Base-by-base conservation (phyloP, 2,797 vertebrate genomes). In the Pipistrellus nathusii region DNA sequence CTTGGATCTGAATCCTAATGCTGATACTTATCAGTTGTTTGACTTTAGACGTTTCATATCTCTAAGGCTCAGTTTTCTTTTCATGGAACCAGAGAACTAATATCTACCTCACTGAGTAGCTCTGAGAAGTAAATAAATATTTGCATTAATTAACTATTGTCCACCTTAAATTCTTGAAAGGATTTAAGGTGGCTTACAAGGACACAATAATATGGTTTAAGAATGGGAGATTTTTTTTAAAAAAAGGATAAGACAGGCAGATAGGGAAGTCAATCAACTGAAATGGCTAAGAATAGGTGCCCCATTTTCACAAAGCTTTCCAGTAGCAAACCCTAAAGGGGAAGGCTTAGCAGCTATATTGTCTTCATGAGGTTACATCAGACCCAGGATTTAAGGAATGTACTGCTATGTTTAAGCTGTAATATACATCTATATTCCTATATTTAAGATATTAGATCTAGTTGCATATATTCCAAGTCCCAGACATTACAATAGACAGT, bases 91-190 rank as follows among this genome's bases (percentile, higher is more conserved):
- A 96, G 57, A 23, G 57, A 92, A 57, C 84, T 95, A 95, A 96
- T 90, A 90, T 64, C 81, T 44, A 95, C 91, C 81, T 83, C 64
- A 93, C 55, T 69, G 81, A 87, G 46, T 91, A 85, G 71, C 85
- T 91, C 20, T 83, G 87, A 94, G 75, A 96, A 95, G 83, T 96
- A 95, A 97, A 95, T 95, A 85, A 94, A 85, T 88, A 91, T 95
- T 55, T 80, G 59, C 93, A 96, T 97, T 95, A 95, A 97, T 96
- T 96, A 96, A 92, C 92, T 94, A 91, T 91, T 90, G 87, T 93
- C 93, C 0, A 3, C 77, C 90, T 95, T 96, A n/a, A n/a, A n/a
- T n/a, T n/a, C n/a, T n/a, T n/a, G 41, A 85, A 95, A 88, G 41
- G n/a, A 93, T 94, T 96, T 91, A 96, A 97, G 96, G 95, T 96